A percentile compares a stretch with the other conserved stretches of the same genome.
Conservation (phyloP, 2,113 vertebrate genomes). For the Corvus moneduloides region DNA sequence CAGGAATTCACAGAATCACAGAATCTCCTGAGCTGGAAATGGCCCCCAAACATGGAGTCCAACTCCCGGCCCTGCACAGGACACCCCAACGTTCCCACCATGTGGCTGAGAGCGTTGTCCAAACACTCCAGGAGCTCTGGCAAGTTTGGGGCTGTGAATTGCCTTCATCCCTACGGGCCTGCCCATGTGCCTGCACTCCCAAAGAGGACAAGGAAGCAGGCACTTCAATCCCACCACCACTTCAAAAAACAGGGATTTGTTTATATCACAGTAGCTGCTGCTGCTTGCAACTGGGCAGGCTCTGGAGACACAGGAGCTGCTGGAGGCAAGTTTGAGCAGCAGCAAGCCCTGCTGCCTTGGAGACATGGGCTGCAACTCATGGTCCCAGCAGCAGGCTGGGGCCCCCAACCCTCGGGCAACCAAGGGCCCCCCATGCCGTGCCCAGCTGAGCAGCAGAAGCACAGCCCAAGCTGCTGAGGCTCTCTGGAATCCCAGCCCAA, state of each 20-base stretch:
- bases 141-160: background rate
- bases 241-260: background rate
- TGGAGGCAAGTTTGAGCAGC: background rate
- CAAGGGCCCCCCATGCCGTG: rapidly evolving
- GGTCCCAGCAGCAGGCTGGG: background rate
- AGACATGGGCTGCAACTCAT: background rate
- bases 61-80: background rate
- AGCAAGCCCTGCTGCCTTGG: background rate
- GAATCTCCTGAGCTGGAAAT: background rate
- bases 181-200: background rate
- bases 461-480: background rate
- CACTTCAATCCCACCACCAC: background rate
- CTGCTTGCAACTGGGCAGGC: background rate
- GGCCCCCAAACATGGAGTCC: background rate
- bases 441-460: background rate
- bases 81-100: background rate
- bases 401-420: background rate
- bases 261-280: background rate
- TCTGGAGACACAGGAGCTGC: background rate
- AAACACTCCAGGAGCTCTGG: background rate
- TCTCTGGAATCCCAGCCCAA: background rate
- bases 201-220: background rate
- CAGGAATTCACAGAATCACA: background rate
- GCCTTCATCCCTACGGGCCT: rapidly evolving
- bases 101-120: background rate